Percentiles rank a stretch among this genome's conserved stretches.
Evolutionary conservation across 2,888 invertebrate genomes (phyloP).

Genomic region (Sicus ferrugineus): DNA sequence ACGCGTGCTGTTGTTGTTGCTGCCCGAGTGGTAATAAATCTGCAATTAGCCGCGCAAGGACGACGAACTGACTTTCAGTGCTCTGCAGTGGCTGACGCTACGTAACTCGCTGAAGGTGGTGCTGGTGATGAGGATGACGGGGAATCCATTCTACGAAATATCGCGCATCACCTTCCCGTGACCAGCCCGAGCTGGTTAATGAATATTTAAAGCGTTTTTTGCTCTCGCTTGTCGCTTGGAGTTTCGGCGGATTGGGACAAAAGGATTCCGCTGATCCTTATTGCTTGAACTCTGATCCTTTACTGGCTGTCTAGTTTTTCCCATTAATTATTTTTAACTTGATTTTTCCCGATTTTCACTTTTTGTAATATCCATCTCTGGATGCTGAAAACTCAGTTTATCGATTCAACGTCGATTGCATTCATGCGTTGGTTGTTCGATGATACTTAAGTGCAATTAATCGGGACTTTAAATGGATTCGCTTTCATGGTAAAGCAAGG

Average conservation of each 20-base stretch:
- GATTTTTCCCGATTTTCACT: neutral
- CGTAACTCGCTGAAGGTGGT: too few species aligned
- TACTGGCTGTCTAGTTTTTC: neutral
- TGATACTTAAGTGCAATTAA: neutral
- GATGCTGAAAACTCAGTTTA: neutral
- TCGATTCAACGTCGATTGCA: neutral
- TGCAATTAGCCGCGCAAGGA: slow-evolving; percentile 4
- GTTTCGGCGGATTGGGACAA: too few species aligned
- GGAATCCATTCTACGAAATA: slow-evolving; percentile 1
- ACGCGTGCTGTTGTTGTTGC: neutral
- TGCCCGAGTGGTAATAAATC: slow-evolving; percentile 1
- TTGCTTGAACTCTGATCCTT: too few species aligned
- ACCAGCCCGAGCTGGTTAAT: slow-evolving; percentile 37
- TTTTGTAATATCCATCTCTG: neutral
- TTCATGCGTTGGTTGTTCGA: neutral
- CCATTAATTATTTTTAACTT: neutral
- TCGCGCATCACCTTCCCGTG: slow-evolving; percentile 32
- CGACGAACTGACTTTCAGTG: neutral
- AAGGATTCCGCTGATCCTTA: neutral
- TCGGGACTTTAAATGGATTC: neutral
- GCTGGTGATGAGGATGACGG: too few species aligned
- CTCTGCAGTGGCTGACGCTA: neutral
- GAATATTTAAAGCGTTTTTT: too few species aligned
- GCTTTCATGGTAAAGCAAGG: neutral
- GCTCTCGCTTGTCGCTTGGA: too few species aligned